Conservation (phyloP, 2,797 vertebrate genomes). For the Ara ararauna region DNA sequence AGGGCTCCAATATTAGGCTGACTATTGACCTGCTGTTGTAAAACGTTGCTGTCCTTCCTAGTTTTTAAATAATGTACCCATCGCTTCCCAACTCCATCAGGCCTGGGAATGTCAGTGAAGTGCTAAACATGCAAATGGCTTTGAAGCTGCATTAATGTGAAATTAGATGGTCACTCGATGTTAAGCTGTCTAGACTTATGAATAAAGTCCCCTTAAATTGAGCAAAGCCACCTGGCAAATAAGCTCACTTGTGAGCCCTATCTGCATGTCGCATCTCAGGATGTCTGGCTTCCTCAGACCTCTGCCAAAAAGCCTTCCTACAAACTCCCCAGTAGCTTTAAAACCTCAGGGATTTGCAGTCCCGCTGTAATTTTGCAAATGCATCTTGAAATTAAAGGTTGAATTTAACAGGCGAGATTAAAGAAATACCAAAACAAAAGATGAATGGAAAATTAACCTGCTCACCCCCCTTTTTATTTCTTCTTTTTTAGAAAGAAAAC, state of each 20-base stretch:
- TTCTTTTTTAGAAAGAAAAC: background rate
- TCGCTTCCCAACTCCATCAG: slow-evolving; percentile 21
- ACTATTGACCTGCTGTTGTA: background rate
- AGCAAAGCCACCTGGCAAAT: slow-evolving; percentile 10
- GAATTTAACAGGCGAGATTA: background rate
- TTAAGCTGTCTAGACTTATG: slow-evolving; percentile 43
- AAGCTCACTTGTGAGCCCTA: background rate
- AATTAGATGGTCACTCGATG: slow-evolving; percentile 28
- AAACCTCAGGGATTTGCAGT: background rate
- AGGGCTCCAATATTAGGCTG: background rate
- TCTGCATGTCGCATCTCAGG: background rate
- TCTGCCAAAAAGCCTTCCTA: background rate
- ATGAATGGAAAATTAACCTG: background rate
- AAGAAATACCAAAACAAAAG: background rate
- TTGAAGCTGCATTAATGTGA: slow-evolving; percentile 34
- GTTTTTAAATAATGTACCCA: slow-evolving; percentile 26
- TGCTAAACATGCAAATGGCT: slow-evolving; percentile 42
- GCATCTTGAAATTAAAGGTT: background rate
- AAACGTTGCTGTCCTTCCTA: background rate
- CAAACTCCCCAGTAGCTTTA: background rate
- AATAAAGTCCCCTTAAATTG: slow-evolving; percentile 42
- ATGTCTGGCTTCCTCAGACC: background rate
- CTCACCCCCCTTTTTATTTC: no score
- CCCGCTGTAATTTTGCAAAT: background rate
- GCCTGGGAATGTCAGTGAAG: background rate